Evolutionary conservation across 2,113 vertebrate species (phyloP).

Genomic region (Oophaga pumilio): DNA sequence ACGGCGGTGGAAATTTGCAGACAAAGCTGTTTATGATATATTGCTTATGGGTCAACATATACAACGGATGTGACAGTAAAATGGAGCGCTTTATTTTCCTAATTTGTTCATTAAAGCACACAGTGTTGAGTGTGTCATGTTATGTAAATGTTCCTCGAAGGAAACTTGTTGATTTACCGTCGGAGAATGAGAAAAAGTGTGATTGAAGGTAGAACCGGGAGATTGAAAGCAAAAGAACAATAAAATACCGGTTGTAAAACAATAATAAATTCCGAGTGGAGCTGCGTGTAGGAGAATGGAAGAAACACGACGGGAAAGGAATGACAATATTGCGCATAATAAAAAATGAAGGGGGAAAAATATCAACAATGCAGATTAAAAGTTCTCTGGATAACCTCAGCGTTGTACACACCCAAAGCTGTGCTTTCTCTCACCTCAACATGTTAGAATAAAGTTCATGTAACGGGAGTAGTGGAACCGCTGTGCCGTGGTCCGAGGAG

Average conservation of each 20-base stretch:
- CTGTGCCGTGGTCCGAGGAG: too few species aligned
- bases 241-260: not conserved
- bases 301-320: not conserved
- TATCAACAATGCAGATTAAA: not conserved
- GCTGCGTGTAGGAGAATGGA: not conserved
- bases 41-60: not conserved
- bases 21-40: constrained; percentile 20
- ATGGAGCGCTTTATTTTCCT: constrained; percentile 28
- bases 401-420: not conserved
- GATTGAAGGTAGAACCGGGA: constrained; percentile 5
- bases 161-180: not conserved
- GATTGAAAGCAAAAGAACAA: not conserved
- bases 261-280: not conserved
- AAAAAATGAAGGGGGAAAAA: not conserved
- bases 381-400: not conserved
- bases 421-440: not conserved
- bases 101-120: constrained; percentile 13
- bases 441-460: too few species aligned
- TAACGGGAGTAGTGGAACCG: too few species aligned
- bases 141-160: constrained; percentile 13
- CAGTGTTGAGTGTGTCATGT: not conserved
- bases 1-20: constrained; percentile 9
- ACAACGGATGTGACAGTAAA: constrained; percentile 20
- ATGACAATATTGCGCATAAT: not conserved
- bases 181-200: not conserved